A percentile compares a stretch with the other conserved stretches of the same genome.
phyloP scores from a whole-genome alignment of 2,888 invertebrate genomes.

The Drosophila koepferae region DNA sequence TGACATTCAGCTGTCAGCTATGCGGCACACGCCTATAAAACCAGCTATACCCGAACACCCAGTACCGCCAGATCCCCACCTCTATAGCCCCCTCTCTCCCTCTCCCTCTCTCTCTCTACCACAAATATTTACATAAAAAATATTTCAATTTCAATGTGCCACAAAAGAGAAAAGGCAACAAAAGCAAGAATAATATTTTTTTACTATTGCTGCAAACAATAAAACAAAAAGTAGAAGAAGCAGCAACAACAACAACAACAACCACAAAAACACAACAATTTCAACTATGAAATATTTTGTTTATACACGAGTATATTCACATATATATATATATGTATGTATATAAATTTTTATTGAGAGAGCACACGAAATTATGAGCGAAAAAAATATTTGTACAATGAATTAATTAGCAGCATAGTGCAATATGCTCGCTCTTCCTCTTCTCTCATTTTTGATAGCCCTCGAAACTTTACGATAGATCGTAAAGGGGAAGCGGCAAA shows the following conservation, averaged over 20 bases:
- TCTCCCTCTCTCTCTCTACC: background rate
- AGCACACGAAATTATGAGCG: slow-evolving; percentile 23
- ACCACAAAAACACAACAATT: slow-evolving; percentile 3
- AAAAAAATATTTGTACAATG: slow-evolving; percentile 53
- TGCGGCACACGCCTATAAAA: slow-evolving; percentile 33
- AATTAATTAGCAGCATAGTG: slow-evolving; percentile 71
- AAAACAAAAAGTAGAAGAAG: slow-evolving; percentile 15
- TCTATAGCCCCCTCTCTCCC: too few species aligned
- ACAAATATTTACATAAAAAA: slow-evolving; percentile 59
- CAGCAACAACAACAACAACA: background rate
- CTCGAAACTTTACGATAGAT: slow-evolving; percentile 42
- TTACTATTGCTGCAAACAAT: slow-evolving; percentile 30
- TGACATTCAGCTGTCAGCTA: slow-evolving; percentile 49
- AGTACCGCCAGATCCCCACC: background rate
- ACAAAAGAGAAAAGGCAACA: slow-evolving; percentile 12
- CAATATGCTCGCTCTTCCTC: slow-evolving; percentile 25
- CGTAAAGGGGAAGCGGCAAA: background rate
- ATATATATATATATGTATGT: slow-evolving; percentile 25
- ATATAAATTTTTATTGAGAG: slow-evolving; percentile 12
- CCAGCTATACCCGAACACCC: slow-evolving; percentile 1
- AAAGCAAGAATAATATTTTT: slow-evolving; percentile 19
- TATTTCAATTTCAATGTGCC: slow-evolving; percentile 53
- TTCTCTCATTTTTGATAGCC: slow-evolving; percentile 27
- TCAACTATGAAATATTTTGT: slow-evolving; percentile 21
- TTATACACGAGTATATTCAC: slow-evolving; percentile 10